Evolutionary conservation across 2,888 invertebrate species (phyloP).

Genomic region (Cistogaster globosa): DNA sequence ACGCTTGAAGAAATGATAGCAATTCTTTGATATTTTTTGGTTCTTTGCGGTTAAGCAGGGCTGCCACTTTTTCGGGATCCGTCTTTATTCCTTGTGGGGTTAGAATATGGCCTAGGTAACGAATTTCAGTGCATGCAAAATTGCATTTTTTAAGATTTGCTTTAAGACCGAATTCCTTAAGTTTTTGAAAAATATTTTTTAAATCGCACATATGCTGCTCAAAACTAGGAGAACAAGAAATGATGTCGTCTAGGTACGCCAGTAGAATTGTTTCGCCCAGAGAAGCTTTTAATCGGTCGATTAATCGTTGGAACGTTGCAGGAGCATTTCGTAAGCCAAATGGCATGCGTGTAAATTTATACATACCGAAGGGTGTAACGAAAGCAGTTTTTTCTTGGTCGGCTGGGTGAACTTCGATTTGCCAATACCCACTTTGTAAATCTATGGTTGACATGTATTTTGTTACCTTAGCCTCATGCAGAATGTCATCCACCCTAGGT

Average conservation of each 20-base stretch:
- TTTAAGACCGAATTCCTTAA: slow-evolving; percentile 38
- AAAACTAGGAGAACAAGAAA: too few relatives aligned
- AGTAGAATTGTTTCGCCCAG: slow-evolving; percentile 70
- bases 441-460: slow-evolving; percentile 59
- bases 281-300: slow-evolving; percentile 53
- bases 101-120: slow-evolving; percentile 48
- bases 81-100: slow-evolving; percentile 67
- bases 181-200: slow-evolving; percentile 24
- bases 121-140: slow-evolving; percentile 50
- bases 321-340: slow-evolving; percentile 69
- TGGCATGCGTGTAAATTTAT: slow-evolving; percentile 64
- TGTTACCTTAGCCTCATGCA: too few relatives aligned
- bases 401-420: slow-evolving; percentile 50
- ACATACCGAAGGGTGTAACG: slow-evolving; percentile 67
- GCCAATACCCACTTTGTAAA: slow-evolving; percentile 66
- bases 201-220: too few relatives aligned
- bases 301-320: slow-evolving; percentile 62
- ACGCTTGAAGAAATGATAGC: slow-evolving; percentile 73
- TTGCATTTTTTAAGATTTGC: slow-evolving; percentile 35
- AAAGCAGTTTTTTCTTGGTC: slow-evolving; percentile 69
- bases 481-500: not conserved
- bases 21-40: slow-evolving; percentile 73
- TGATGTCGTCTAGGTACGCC: slow-evolving; percentile 76
- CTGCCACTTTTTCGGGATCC: slow-evolving; percentile 73
- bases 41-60: slow-evolving; percentile 36